Evolutionary conservation across 2,113 vertebrate species (phyloP).

Genomic region (Clarias magur): DNA sequence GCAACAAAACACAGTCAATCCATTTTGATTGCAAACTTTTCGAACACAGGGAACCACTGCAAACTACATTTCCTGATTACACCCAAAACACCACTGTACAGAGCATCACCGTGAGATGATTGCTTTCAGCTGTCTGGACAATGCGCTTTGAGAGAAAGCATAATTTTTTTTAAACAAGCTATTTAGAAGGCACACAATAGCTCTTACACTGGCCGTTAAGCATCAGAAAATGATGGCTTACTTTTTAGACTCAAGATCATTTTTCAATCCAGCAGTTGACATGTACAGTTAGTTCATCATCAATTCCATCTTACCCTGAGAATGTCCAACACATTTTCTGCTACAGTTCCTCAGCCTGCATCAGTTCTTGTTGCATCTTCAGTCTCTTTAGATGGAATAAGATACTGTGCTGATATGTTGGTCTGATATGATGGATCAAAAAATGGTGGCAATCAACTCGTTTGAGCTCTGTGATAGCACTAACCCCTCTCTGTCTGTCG

Average conservation of each 20-base stretch:
- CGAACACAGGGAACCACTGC: conserved; percentile 14
- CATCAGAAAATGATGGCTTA: conserved; percentile 40
- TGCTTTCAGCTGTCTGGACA: conserved; percentile 23
- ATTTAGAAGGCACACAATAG: conserved; percentile 35
- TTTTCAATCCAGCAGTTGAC: conserved; percentile 1
- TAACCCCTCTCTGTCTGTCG: conserved; percentile 22
- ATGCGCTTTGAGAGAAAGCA: conserved; percentile 21
- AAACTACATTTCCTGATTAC: conserved; percentile 16
- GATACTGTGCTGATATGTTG: conserved; percentile 30
- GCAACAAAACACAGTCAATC: conserved; percentile 27
- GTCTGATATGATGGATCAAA: not conserved
- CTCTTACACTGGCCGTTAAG: conserved; percentile 24
- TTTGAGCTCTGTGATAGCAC: conserved; percentile 29
- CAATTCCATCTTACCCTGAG: conserved; percentile 19
- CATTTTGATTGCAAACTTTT: conserved; percentile 22
- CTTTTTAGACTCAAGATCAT: conserved; percentile 1
- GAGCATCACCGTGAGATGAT: conserved; percentile 14
- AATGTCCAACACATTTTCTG: conserved; percentile 32
- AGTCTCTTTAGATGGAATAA: conserved; percentile 32
- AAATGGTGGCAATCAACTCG: conserved; percentile 40
- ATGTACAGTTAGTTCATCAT: conserved; percentile 28
- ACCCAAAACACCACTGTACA: conserved; percentile 30
- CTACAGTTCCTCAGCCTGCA: conserved; percentile 12
- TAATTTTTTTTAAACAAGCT: conserved; percentile 8
- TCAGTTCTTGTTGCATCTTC: conserved; percentile 39